These are phyloP conservation scores for Galeopsomyia nigrocyanea DNA, from an alignment of 2,888 invertebrate genomes.

Conservation along the genomic window DNA sequence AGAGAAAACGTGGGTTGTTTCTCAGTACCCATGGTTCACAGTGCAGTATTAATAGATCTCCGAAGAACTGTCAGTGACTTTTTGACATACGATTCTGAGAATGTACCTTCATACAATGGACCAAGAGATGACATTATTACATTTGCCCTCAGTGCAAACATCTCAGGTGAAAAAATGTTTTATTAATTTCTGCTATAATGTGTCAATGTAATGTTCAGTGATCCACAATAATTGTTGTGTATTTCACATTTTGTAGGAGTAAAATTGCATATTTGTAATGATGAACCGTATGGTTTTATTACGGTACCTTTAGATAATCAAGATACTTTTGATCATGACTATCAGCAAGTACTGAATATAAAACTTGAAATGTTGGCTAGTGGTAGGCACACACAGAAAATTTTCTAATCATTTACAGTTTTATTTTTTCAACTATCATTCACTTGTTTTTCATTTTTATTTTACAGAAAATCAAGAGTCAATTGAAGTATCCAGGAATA, in stretches of 20 bases:
- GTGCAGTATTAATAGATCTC: conserved; percentile 86
- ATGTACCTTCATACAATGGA: conserved; percentile 77
- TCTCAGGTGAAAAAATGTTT: conserved; percentile 24
- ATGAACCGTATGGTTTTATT: conserved; percentile 84
- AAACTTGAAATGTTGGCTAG: conserved; percentile 82
- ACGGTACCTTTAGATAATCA: conserved; percentile 83
- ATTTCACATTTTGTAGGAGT: conserved; percentile 67
- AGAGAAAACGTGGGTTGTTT: conserved; percentile 81
- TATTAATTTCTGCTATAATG: neutral
- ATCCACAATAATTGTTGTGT: conserved; percentile 3
- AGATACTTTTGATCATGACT: conserved; percentile 76
- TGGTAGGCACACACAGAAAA: conserved; percentile 57
- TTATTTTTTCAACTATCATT: conserved; percentile 2
- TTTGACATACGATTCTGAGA: conserved; percentile 81
- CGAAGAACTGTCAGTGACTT: conserved; percentile 72
- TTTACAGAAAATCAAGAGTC: conserved; percentile 61
- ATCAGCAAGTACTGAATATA: conserved; percentile 80
- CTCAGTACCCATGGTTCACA: conserved; percentile 92
- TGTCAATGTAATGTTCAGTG: neutral
- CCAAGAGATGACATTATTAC: conserved; percentile 93
- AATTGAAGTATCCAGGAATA: conserved; percentile 59
- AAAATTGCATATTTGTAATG: conserved; percentile 84
- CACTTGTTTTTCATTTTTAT: conserved; percentile 14
- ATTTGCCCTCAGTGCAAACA: conserved; percentile 85
- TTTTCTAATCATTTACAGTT: neutral